Base-by-base conservation (phyloP, 1,140 invertebrate species). In the Trypoxylus dichotomus region DNA sequence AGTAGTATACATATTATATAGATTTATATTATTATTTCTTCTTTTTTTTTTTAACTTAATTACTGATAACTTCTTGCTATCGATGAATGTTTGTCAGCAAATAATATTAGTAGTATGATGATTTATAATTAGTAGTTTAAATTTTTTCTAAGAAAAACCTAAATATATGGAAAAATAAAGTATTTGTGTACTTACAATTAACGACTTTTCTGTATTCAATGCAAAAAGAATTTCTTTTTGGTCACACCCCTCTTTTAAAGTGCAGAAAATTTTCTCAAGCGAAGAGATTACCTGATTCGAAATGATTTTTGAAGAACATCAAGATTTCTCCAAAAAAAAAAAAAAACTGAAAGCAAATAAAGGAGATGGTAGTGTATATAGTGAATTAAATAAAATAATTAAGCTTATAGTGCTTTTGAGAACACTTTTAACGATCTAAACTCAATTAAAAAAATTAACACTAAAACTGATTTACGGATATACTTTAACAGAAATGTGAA, bases 61-160 rank as follows among this genome's bases (percentile, higher is more conserved):
- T 54, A 68, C 19, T 29, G 60, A 68, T 68, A 24, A 68, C 60
- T 68, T 68, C 25, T 24, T 68, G 24, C 13, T 68, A 58, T 21
- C 5, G 24, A 68, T 68, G 60, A 54, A 68, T 68, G 24, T 68
- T 68, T 68, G 60, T 68, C 60, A 29, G 60, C 60, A 68, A 68
- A 68, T 68, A 24, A 21, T 68, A 68, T 68, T 37, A 3, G 5
- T 24, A 68, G 24, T 68, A 68, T 21, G 25, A 29, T 68, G 24
- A 68, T 68, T 68, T 68, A 68, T 68, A 68, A 68, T 68, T 68
- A 68, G 60, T 68, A 68, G 60, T 68, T n/a, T 68, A 24, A 68
- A 68, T 68, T 68, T 68, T 68, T 68, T 68, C 21, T 27, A 68
- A 29, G 27, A 68, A 68, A 68, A 25, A 13, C n/a, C n/a, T n/a